Evolutionary conservation across 2,888 invertebrate species (phyloP).

Genomic region (Folsomia candida): DNA sequence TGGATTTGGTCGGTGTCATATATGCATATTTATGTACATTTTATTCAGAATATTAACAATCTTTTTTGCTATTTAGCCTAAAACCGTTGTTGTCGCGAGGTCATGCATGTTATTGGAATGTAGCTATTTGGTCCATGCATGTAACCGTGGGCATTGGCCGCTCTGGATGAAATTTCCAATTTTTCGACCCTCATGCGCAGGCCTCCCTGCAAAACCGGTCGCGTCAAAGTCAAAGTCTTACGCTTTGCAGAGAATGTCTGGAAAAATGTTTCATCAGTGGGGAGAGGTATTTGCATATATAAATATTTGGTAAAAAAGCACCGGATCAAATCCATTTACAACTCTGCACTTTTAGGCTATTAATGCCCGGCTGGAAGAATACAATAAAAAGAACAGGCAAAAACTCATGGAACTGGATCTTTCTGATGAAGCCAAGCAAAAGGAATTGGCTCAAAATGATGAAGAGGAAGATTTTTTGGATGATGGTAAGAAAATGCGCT

Average conservation of each 20-base stretch:
- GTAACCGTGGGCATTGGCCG: constrained; percentile 98
- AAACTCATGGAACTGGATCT: constrained; percentile 63
- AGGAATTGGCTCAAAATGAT: constrained; percentile 75
- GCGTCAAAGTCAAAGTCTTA: constrained; percentile 55
- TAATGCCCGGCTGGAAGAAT: constrained; percentile 85
- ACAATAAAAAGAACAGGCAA: constrained; percentile 69
- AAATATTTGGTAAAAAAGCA: neutral
- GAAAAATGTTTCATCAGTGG: constrained; percentile 97
- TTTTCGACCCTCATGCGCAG: constrained; percentile 69
- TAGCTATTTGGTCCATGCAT: constrained; percentile 92
- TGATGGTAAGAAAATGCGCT: constrained; percentile 64
- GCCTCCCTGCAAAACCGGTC: constrained; percentile 44
- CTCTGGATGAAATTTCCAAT: constrained; percentile 90
- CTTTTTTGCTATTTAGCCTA: constrained; percentile 62
- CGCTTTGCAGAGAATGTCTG: constrained; percentile 82
- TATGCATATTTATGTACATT: neutral
- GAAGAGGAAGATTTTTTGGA: constrained; percentile 97
- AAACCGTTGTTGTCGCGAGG: constrained; percentile 88
- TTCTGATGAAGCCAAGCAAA: constrained; percentile 68
- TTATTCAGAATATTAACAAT: neutral
- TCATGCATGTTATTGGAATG: constrained; percentile 92
- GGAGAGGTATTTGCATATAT: constrained; percentile 66
- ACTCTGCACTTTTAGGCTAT: constrained; percentile 71
- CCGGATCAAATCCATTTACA: too few relatives aligned
- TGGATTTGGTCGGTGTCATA: constrained; percentile 78